These are phyloP conservation scores for Leptogaster cylindrica DNA, from an alignment of 2,888 invertebrate genomes.

Conservation along the genomic window DNA sequence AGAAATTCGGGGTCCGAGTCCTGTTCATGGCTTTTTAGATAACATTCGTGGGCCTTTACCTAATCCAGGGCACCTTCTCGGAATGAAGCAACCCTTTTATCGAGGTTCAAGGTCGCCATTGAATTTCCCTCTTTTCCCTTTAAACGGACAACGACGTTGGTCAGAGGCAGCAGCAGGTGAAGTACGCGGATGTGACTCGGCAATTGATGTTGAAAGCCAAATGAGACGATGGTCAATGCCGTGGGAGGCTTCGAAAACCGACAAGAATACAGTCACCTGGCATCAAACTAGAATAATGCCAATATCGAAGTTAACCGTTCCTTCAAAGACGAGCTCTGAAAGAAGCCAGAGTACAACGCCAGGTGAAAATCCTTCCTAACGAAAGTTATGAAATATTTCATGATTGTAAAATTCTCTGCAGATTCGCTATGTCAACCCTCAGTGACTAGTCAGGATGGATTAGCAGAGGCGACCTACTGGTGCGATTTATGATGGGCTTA, in stretches of 20 bases:
- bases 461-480: conserved; percentile 80
- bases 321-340: conserved; percentile 60
- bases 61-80: conserved; percentile 64
- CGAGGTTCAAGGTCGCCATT: conserved; percentile 65
- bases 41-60: conserved; percentile 63
- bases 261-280: conserved; percentile 59
- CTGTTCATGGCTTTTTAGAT: conserved; percentile 63
- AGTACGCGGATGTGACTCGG: conserved; percentile 61
- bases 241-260: conserved; percentile 66
- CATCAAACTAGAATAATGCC: conserved; percentile 59
- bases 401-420: too few relatives aligned
- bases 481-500: conserved; percentile 87
- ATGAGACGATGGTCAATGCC: conserved; percentile 75
- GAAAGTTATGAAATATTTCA: too few relatives aligned
- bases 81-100: conserved; percentile 65
- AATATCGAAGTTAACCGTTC: conserved; percentile 53
- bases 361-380: conserved; percentile 54
- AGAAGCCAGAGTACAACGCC: conserved; percentile 68
- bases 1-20: conserved; percentile 62
- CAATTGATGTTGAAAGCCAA: conserved; percentile 63
- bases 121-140: conserved; percentile 68
- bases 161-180: conserved; percentile 71
- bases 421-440: conserved; percentile 62
- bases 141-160: conserved; percentile 70
- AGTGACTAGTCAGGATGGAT: conserved; percentile 70